These are phyloP conservation scores for Pangasius macronema DNA, from an alignment of 2,797 vertebrate species.

Conservation along the genomic window DNA sequence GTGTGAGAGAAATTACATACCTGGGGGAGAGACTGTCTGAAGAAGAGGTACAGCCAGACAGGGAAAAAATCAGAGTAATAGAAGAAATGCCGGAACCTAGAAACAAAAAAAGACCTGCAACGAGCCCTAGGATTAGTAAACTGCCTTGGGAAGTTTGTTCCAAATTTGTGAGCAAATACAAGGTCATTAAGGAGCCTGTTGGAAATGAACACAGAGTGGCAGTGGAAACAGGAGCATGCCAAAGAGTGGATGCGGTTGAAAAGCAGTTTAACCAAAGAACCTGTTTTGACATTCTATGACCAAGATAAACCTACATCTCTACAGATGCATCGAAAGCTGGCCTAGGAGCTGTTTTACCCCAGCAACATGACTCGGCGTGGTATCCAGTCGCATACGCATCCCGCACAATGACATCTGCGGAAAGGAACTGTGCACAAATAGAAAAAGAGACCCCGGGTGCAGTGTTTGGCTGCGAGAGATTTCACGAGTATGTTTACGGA, in stretches of 20 bases:
- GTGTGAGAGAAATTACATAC: slow-evolving; percentile 10
- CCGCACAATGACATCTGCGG: not conserved
- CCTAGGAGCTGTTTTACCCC: slow-evolving; percentile 17
- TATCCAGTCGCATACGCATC: slow-evolving; percentile 24
- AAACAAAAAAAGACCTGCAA: not conserved
- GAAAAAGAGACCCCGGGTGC: slow-evolving; percentile 4
- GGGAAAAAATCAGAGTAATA: not conserved
- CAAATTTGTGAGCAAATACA: slow-evolving; percentile 27
- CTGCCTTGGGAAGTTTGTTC: slow-evolving; percentile 34
- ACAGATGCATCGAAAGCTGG: slow-evolving; percentile 35
- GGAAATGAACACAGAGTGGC: not conserved
- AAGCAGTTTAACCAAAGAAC: not conserved
- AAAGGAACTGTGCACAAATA: slow-evolving; percentile 12
- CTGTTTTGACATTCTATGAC: slow-evolving; percentile 19
- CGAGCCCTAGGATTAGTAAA: slow-evolving; percentile 34
- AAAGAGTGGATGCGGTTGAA: slow-evolving; percentile 9
- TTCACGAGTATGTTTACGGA: not conserved
- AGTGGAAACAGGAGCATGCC: not conserved
- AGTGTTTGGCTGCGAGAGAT: slow-evolving; percentile 15
- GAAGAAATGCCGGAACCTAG: not conserved
- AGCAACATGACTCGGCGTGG: not conserved
- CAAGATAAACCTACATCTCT: slow-evolving; percentile 12
- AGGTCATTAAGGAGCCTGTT: slow-evolving; percentile 22
- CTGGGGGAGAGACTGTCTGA: slow-evolving; percentile 19
- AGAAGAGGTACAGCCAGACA: slow-evolving; percentile 7